A percentile compares a stretch with the other conserved stretches of the same genome.
phyloP scores from a whole-genome alignment of 2,797 vertebrate genomes.

The Rhinoraja longicauda region DNA sequence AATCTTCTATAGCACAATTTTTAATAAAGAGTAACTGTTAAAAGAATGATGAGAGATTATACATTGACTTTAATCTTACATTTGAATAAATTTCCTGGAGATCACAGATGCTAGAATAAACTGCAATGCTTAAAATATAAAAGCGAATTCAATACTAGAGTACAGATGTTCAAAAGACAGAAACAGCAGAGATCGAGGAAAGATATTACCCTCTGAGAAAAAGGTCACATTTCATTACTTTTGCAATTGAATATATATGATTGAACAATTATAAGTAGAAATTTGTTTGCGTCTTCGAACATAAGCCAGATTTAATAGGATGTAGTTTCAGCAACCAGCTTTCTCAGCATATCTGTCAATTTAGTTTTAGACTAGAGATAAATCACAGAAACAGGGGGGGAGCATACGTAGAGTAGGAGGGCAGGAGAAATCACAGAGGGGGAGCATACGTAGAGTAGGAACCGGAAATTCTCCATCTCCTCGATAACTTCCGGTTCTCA shows the following conservation, averaged over 20 bases:
- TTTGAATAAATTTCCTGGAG: not conserved
- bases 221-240: not conserved
- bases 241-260: not conserved
- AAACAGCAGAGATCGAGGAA: not conserved
- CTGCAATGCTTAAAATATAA: not conserved
- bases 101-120: not conserved
- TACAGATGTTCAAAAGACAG: not conserved
- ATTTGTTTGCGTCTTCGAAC: too few relatives aligned
- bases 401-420: too few relatives aligned
- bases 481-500: too few relatives aligned
- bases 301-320: too few relatives aligned
- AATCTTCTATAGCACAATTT: not conserved
- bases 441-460: too few relatives aligned
- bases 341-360: too few relatives aligned
- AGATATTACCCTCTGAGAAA: not conserved
- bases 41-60: not conserved
- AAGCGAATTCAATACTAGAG: not conserved
- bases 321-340: too few relatives aligned
- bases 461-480: too few relatives aligned
- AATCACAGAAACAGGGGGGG: too few relatives aligned
- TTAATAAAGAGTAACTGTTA: not conserved
- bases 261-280: too few relatives aligned
- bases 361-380: too few relatives aligned
- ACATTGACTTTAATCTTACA: not conserved
- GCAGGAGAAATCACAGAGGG: too few relatives aligned